Percentiles rank a stretch among this genome's conserved stretches.
Conservation (phyloP, 2,888 invertebrate genomes). For the Oxystoma pomonae region DNA sequence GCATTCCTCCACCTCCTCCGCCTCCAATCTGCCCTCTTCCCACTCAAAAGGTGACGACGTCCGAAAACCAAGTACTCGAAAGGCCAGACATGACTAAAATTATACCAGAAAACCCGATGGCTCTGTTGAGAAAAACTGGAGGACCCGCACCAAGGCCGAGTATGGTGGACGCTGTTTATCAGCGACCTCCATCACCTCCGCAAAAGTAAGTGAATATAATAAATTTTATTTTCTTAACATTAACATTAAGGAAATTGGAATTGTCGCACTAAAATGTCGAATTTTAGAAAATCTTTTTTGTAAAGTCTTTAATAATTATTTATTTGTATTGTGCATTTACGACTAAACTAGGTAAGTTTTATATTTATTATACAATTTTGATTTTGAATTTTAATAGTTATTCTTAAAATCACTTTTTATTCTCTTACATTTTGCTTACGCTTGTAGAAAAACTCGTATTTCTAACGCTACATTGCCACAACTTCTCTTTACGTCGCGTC, state of each 20-base stretch:
- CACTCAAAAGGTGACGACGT: slow-evolving; percentile 48
- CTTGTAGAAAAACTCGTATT: no score
- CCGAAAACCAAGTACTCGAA: slow-evolving; percentile 51
- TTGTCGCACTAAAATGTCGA: no score
- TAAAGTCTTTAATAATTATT: no score
- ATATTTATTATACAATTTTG: no score
- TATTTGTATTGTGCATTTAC: no score
- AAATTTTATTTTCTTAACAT: not conserved
- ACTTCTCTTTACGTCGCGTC: no score
- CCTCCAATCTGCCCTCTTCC: slow-evolving; percentile 58
- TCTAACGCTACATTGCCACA: no score
- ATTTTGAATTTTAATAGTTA: no score
- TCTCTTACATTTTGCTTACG: no score
- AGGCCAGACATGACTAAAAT: slow-evolving; percentile 65
- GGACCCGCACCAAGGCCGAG: slow-evolving; percentile 50
- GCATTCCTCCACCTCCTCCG: slow-evolving; percentile 48
- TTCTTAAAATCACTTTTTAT: no score
- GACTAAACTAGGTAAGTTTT: no score
- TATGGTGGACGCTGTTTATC: slow-evolving; percentile 33
- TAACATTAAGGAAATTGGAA: not conserved
- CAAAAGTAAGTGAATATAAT: slow-evolving; percentile 18
- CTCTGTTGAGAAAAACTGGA: slow-evolving; percentile 63
- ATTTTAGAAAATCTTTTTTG: no score
- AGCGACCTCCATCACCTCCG: slow-evolving; percentile 21
- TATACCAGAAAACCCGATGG: slow-evolving; percentile 69